Base-by-base conservation (phyloP, 2,113 vertebrate genomes). In the Haemorhous mexicanus region DNA sequence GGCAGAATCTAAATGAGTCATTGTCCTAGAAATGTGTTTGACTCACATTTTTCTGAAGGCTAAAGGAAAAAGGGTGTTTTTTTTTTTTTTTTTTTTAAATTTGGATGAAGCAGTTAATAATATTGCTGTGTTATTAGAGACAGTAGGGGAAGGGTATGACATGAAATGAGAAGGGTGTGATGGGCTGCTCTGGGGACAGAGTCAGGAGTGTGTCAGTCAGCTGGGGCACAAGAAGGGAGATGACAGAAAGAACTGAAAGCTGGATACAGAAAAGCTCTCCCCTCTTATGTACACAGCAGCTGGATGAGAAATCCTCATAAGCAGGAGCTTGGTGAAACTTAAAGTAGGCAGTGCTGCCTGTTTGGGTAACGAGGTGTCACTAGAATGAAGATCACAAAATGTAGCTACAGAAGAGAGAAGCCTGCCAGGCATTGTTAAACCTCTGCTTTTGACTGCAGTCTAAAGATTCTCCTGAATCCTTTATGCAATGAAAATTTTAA, bases 401-500 rank as follows among this genome's bases (percentile, higher is more conserved):
- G 61, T 55, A 94, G 37, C 70, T 84, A 89, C 83, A 89, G 66
- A 93, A 92, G 92, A 87, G 58, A 76, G 72, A 69, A 76, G 67
- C 94, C 96, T 96, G 84, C 84, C 86, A 94, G 94, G 88, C 81
- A 77, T 81, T 84, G 81, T 93, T 86, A 95, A 94, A 87, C 28
- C 88, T 73, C 53, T 50, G 56, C 91, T 93, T 94, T 70, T 46
- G 62, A 88, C 44, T 58, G 84, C 55, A n/a, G 52, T n/a, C 81
- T 72, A 73, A 89, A 85, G 64, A 72, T 74, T 88, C 72, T 90
- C 33, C 83, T 10, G 44, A 90, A 84, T 62, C 52, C 82, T 89
- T 81, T 58, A 50, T 81, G 91, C 47, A 72, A 69, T 50, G 69
- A 73, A 90, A 90, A 67, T 76, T 77, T 94, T 73, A 84, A 95